These are phyloP conservation scores for Blennius ocellaris DNA, from an alignment of 2,113 vertebrate species.

Conservation along the genomic window DNA sequence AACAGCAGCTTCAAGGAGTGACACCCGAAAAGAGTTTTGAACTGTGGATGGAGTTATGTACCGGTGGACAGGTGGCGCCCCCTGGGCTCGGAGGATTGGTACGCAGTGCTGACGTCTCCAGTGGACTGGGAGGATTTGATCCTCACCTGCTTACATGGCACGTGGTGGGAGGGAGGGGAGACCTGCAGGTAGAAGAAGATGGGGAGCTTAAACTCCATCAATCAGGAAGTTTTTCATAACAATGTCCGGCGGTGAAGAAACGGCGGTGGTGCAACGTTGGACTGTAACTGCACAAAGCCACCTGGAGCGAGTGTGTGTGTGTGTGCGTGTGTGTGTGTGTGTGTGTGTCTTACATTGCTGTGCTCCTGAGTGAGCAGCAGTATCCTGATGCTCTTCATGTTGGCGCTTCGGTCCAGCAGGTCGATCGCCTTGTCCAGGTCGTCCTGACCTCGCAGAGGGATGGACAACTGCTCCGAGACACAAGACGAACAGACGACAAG, in stretches of 20 bases:
- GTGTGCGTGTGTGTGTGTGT: slow-evolving; percentile 11
- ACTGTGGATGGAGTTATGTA: slow-evolving; percentile 23
- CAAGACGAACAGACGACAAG: slow-evolving; percentile 15
- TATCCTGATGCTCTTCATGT: slow-evolving; percentile 97
- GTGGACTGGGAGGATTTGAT: slow-evolving; percentile 95
- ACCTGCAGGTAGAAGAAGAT: slow-evolving; percentile 58
- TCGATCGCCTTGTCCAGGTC: slow-evolving; percentile 96
- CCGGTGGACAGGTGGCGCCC: slow-evolving; percentile 92
- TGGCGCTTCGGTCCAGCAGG: slow-evolving; percentile 93
- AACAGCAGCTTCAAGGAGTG: too few species aligned
- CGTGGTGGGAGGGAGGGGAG: slow-evolving; percentile 86
- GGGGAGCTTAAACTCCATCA: slow-evolving; percentile 10
- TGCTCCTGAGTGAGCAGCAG: slow-evolving; percentile 90
- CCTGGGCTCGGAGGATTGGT: slow-evolving; percentile 90
- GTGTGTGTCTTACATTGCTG: slow-evolving; percentile 86
- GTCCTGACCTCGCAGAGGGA: slow-evolving; percentile 92
- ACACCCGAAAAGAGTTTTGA: too few species aligned
- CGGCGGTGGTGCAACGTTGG: slow-evolving; percentile 26
- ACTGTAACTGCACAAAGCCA: not conserved
- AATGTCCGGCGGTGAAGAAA: slow-evolving; percentile 33
- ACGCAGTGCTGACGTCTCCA: slow-evolving; percentile 90
- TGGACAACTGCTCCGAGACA: slow-evolving; percentile 87
- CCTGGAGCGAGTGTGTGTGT: slow-evolving; percentile 7
- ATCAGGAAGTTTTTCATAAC: slow-evolving; percentile 60
- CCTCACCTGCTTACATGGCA: slow-evolving; percentile 91